Evolutionary conservation across 1,140 invertebrate genomes (phyloP), one percentile per base, ranked within the genome.

Genomic region (Cyclargus thomasi): DNA sequence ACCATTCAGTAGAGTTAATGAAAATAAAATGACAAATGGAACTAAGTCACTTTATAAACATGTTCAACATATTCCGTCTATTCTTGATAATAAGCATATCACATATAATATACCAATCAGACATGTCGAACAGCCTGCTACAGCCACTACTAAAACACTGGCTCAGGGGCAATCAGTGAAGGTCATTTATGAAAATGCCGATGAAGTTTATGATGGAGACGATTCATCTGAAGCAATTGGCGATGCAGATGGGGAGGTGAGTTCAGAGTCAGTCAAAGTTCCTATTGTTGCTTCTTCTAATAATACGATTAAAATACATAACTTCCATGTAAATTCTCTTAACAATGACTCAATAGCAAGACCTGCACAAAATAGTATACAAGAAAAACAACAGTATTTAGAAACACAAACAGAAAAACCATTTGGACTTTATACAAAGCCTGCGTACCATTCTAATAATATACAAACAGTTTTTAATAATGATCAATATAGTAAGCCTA

Each of bases 401-500:
- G 89, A 84, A 67, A 83, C 84, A 17, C 90, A 91, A 82, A 91
- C 90, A n/a, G 90, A 91, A 73, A 86, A 91, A 73, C 90, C 90
- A 20, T 91, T 91, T 69, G 74, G 70, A 22, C 74, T 76, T 23
- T 76, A 74, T 35, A 90, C 90, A 67, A 85, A 77, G 72, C 76
- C 74, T 8, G 67, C 55, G 20, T 83, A 82, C 68, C 75, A 85
- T 47, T 80, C 82, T 6, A 88, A 87, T 67, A 79, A 78, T 23
- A 87, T 86, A 18, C 84, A 83, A 70, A 83, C 85, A 10, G 78
- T 86, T 68, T 74, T 78, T 18, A 72, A 73, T 57, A 73, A 74
- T 63, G 73, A 80, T 72, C 72, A 76, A 8, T 73, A 83, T 67
- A 78, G 82, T 71, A 82, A 82, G 70, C 90, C 90, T 3, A 86